Conservation (phyloP, 2,888 invertebrate genomes). For the Chaetoderma sp. region DNA sequence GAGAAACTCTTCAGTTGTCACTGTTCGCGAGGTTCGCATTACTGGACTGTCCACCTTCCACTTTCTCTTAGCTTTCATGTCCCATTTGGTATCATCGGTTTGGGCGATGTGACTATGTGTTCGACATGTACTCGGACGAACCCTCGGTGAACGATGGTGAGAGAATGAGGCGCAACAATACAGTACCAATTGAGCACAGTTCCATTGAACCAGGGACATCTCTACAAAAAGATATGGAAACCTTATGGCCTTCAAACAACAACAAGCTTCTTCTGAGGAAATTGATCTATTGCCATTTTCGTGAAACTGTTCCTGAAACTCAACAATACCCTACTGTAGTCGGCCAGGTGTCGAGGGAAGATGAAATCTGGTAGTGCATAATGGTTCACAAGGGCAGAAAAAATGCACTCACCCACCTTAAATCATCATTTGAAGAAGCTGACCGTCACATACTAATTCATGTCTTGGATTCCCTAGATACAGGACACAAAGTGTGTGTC, state of each 20-base stretch:
- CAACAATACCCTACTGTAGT: too few species aligned
- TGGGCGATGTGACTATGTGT: conserved; percentile 17
- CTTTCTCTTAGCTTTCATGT: neutral
- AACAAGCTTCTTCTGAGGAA: conserved; percentile 2
- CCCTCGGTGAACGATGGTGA: conserved; percentile 12
- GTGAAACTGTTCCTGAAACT: too few species aligned
- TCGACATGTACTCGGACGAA: conserved; percentile 13
- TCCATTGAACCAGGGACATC: conserved; percentile 1
- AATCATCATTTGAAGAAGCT: too few species aligned
- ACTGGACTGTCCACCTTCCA: neutral
- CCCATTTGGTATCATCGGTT: neutral
- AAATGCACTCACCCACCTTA: too few species aligned
- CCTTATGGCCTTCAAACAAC: neutral
- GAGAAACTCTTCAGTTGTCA: too few species aligned
- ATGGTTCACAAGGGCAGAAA: too few species aligned
- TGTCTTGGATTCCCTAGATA: too few species aligned
- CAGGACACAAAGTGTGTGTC: too few species aligned
- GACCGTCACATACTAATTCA: too few species aligned
- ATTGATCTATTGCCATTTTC: conserved; percentile 1
- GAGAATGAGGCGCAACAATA: neutral
- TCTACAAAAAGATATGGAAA: conserved; percentile 3
- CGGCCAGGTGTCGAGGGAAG: too few species aligned
- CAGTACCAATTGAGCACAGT: conserved; percentile 12
- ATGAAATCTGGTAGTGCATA: too few species aligned
- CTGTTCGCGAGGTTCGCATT: conserved; percentile 2